Evolutionary conservation across 2,113 vertebrate genomes (phyloP), one percentile per base, ranked within the genome.

Genomic region (Lophius piscatorius): DNA sequence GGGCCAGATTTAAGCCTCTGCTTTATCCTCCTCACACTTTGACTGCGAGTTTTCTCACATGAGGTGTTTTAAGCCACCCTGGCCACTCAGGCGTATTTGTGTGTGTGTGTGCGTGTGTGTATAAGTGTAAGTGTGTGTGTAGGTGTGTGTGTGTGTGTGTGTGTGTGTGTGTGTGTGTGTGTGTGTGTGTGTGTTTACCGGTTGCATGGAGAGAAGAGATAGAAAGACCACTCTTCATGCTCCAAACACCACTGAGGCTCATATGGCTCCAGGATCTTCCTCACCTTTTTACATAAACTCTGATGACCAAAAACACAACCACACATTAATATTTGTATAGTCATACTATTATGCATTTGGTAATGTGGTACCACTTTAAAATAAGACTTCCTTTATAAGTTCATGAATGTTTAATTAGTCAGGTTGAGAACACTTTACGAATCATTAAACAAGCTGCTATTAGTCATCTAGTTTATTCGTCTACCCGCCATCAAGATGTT

Each of bases 171-270:
- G 31, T 12, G 2, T 41, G 23, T 39, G 36, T 54, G 31, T 44
- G 34, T 22, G 62, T 45, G 48, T 24, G 39, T 51, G 39, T 47
- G 29, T 70, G 64, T 91, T 92, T 83, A 99, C 97, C 90, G 74
- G 84, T 96, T 98, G 57, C 95, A 92, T 0, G 96, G 95, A 8
- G 94, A 90, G 55, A 99, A 98, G 69, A 98, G 51, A 66, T 97
- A 99, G 34, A 99, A 92, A 2, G 95, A 90, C 95, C 97, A 99
- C 61, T 96, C 89, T 72, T 97, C 95, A 0, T 95, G 95, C 29
- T 87, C 94, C 76, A 89, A 92, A 83, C 97, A 98, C 95, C 96
- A 99, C 65, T 82, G 91, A 0, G 97, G 97, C 38, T 94, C 91
- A 73, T 97, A 95, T 4, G 95, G 95, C 84, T 96, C 94, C 78